These are phyloP conservation scores for Saguinus imperator DNA, from an alignment of 2,113 vertebrate genomes.

Conservation along the genomic window DNA sequence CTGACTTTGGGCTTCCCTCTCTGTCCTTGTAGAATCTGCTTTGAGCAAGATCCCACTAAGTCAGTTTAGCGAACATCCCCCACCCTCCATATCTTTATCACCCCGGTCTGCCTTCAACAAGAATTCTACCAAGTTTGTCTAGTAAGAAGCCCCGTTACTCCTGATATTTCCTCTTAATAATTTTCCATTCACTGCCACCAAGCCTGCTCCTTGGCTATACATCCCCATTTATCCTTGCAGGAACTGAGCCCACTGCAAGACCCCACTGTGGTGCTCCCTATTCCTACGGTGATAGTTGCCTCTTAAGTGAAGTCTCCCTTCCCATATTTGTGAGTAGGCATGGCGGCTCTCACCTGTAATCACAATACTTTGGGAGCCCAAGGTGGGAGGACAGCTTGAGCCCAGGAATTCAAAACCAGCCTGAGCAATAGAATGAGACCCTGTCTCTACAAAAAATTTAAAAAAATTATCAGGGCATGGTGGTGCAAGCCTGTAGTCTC, in stretches of 20 bases:
- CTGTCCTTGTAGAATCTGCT: neutral
- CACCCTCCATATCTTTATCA: neutral
- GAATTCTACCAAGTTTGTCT: neutral
- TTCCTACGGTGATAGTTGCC: neutral
- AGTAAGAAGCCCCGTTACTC: neutral
- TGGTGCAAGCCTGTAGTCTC: too few relatives aligned
- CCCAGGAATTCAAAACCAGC: too few relatives aligned
- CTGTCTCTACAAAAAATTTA: too few relatives aligned
- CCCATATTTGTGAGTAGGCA: neutral
- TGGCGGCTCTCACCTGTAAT: too few relatives aligned
- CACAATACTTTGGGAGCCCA: too few relatives aligned
- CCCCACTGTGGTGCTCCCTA: neutral
- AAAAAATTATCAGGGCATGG: too few relatives aligned
- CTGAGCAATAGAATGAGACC: too few relatives aligned
- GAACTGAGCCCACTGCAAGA: neutral
- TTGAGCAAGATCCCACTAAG: neutral
- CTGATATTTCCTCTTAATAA: neutral
- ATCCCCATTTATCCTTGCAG: neutral
- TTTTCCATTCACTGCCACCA: neutral
- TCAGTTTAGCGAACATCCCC: neutral
- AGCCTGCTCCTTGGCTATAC: neutral
- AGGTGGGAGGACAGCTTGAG: too few relatives aligned
- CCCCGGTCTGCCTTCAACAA: neutral
- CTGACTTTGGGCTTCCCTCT: neutral
- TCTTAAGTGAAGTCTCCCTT: neutral